Evolutionary conservation across 2,888 invertebrate genomes (phyloP), one percentile per base, ranked within the genome.

Genomic region (Stenodera caucasica): DNA sequence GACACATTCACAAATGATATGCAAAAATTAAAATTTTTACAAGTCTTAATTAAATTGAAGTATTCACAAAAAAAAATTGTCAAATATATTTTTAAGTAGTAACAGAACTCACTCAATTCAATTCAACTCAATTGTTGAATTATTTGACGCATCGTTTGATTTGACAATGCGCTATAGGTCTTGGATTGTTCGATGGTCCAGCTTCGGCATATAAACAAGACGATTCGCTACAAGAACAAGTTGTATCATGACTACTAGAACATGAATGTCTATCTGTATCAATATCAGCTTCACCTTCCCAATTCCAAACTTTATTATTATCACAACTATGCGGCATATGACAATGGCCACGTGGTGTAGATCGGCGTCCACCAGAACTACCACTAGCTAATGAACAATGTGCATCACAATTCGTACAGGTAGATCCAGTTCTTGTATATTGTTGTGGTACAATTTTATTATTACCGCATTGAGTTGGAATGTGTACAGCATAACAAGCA

Each of bases 141-240:
- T 68, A 69, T 60, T 70, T 70, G 35, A 67, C 69, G 58, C 70
- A 75, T 64, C 73, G 63, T 63, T 74, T 76, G 67, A 70, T 71
- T 61, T 74, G 75, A 64, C 76, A 75, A 50, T 72, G 75, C 9
- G 70, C 67, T 55, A 72, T 63, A 21, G 74, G 69, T 49, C 72
- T 60, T 7, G 68, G 68, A 52, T 73, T 72, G 53, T 61, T 70
- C 37, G 79, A 77, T 14, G 79, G 78, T 37, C 83, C 84, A 26
- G 85, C 84, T 75, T 87, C 86, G 1, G 86, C 86, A 70, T 87
- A 87, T 57, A 86, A 77, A 69, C 86, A 86, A 51, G 85, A 85
- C 15, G 86, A 85, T 71, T 86, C 86, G 73, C 86, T 86, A 77
- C 86, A 87, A 30, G 86, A 86, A 75, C 86, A 87, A 55, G 82